Percentiles rank a stretch among this genome's conserved stretches.
Evolutionary conservation across 2,888 invertebrate species (phyloP).

Genomic region (Acleris sparsana): DNA sequence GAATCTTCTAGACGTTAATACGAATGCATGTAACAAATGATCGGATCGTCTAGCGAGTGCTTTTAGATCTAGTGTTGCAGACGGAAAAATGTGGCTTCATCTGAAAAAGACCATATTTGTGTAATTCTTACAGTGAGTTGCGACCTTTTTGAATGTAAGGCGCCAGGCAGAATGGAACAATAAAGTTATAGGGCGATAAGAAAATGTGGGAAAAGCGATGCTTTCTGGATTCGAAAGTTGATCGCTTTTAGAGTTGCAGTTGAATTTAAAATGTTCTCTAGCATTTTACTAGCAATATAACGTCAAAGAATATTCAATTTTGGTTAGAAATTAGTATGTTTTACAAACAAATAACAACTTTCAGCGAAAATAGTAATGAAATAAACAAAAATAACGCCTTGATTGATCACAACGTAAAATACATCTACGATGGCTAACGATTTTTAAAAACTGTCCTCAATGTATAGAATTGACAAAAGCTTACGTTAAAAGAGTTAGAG

Average conservation of each 20-base stretch:
- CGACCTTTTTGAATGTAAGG: constrained; percentile 2
- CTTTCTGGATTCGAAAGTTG: constrained; percentile 19
- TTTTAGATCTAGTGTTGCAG: constrained; percentile 37
- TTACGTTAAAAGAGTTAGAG: no score
- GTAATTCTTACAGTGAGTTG: constrained; percentile 5
- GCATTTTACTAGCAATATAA: background rate
- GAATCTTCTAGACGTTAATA: constrained; percentile 36
- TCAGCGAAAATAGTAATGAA: no score
- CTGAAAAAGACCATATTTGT: constrained; percentile 6
- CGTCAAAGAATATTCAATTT: no score
- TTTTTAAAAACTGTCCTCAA: no score
- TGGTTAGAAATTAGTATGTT: no score
- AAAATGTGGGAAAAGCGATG: constrained; percentile 33
- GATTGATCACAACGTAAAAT: no score
- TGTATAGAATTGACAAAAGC: no score
- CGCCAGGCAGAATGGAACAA: constrained; percentile 1
- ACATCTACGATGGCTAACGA: no score
- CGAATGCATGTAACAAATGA: constrained; percentile 36
- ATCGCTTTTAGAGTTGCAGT: constrained; percentile 20
- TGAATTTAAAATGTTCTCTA: constrained; percentile 6
- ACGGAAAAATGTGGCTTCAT: constrained; percentile 18
- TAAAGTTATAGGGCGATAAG: constrained; percentile 33
- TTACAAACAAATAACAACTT: no score
- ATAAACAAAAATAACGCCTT: no score
- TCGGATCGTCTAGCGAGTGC: constrained; percentile 36